Evolutionary conservation across 2,888 invertebrate species (phyloP).

Genomic region (Aphodius granarius): DNA sequence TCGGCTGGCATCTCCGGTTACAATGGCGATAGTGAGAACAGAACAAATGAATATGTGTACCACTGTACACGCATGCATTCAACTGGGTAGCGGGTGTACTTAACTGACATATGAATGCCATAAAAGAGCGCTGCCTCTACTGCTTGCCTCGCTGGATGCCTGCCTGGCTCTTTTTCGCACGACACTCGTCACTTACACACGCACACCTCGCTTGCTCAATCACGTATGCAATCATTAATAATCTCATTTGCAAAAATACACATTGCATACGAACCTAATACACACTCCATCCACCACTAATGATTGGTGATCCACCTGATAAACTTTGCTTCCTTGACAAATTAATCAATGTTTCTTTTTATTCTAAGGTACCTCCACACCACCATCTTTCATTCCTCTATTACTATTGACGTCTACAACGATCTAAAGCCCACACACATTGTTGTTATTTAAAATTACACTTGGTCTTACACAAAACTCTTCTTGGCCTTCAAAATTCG

Average conservation of each 20-base stretch:
- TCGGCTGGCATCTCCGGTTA: constrained; percentile 35
- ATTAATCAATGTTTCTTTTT: constrained; percentile 10
- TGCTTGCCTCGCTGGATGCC: not conserved
- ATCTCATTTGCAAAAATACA: constrained; percentile 11
- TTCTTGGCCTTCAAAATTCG: no score
- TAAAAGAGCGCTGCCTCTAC: constrained; percentile 18
- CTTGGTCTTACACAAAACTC: no score
- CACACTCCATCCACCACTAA: not conserved
- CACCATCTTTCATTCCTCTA: not conserved
- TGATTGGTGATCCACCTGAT: constrained; percentile 11
- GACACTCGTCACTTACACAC: constrained; percentile 1
- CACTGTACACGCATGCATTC: constrained; percentile 34
- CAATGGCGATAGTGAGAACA: constrained; percentile 37
- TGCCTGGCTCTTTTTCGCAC: constrained; percentile 18
- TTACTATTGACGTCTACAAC: not conserved
- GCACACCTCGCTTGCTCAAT: constrained; percentile 7
- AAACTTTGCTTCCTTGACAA: constrained; percentile 7
- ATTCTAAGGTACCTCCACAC: not conserved
- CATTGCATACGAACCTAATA: not conserved
- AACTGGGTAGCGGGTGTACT: constrained; percentile 34
- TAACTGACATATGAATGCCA: constrained; percentile 39
- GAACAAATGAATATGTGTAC: constrained; percentile 39
- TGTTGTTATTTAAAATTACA: no score
- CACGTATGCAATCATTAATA: constrained; percentile 5
- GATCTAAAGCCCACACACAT: not conserved